Evolutionary conservation across 2,113 vertebrate species (phyloP).

Genomic region (Psittacula cyanocephala): DNA sequence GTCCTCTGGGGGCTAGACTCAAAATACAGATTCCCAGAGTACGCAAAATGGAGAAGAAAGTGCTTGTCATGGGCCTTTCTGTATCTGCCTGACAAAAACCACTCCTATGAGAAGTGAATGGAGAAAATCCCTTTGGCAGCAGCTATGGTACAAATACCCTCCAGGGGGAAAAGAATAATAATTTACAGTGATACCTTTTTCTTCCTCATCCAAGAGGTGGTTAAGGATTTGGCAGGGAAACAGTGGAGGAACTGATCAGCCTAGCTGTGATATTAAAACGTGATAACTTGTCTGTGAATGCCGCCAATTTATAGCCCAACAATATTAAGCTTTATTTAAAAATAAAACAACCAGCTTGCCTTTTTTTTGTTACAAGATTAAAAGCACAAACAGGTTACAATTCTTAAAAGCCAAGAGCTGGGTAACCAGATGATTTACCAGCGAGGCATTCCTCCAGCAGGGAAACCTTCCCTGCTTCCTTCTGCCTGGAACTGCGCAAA

Average conservation of each 20-base stretch:
- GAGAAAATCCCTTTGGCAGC: conserved; percentile 16
- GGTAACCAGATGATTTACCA: background rate
- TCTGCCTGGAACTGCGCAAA: background rate
- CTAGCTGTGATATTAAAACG: background rate
- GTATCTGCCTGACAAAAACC: background rate
- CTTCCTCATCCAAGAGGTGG: background rate
- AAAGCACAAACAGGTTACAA: background rate
- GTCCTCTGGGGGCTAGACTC: background rate
- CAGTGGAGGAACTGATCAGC: background rate
- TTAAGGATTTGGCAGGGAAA: conserved; percentile 30
- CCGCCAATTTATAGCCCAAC: background rate
- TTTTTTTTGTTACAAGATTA: background rate
- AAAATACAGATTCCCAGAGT: background rate
- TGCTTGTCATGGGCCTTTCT: background rate
- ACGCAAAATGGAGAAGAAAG: background rate
- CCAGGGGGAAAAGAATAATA: background rate
- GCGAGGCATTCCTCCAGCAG: background rate
- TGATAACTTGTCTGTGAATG: background rate
- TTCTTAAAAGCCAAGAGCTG: background rate
- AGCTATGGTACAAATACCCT: background rate
- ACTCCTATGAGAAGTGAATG: background rate
- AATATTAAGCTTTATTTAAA: background rate
- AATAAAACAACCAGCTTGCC: background rate
- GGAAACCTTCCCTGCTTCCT: background rate
- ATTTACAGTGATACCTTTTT: background rate